These are phyloP conservation scores for Zingel zingel DNA, from an alignment of 2,113 vertebrate species.

Conservation along the genomic window DNA sequence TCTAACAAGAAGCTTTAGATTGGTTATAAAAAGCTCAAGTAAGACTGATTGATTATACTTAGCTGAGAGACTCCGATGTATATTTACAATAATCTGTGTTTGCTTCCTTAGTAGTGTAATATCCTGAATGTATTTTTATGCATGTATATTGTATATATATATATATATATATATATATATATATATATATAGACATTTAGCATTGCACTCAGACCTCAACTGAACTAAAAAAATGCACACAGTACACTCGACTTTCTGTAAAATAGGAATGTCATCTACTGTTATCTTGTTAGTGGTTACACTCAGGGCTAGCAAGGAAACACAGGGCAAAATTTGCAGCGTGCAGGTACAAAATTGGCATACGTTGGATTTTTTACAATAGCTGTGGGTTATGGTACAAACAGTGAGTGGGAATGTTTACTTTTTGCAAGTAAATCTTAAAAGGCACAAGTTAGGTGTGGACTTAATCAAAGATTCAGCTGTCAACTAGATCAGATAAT, in stretches of 20 bases:
- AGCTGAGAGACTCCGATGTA: background rate
- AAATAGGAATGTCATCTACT: background rate
- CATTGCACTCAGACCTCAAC: background rate
- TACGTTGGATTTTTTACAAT: background rate
- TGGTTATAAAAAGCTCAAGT: background rate
- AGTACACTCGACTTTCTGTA: background rate
- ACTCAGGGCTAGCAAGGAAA: background rate
- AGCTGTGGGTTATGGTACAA: background rate
- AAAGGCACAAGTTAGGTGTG: background rate
- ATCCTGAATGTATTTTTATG: background rate
- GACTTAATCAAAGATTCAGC: background rate
- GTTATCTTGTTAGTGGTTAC: background rate
- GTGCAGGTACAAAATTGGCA: background rate
- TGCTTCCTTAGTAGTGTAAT: background rate
- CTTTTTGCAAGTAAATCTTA: background rate
- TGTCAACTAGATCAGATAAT: background rate
- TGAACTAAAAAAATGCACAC: background rate
- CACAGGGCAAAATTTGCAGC: no score
- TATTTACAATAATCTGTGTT: background rate
- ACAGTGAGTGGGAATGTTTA: background rate
- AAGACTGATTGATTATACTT: background rate
- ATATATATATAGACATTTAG: background rate
- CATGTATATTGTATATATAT: no score
- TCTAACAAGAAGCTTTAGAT: background rate
- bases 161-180: background rate